These are phyloP conservation scores for Sebastes itinus DNA, from an alignment of 2,797 vertebrate genomes.

Conservation along the genomic window DNA sequence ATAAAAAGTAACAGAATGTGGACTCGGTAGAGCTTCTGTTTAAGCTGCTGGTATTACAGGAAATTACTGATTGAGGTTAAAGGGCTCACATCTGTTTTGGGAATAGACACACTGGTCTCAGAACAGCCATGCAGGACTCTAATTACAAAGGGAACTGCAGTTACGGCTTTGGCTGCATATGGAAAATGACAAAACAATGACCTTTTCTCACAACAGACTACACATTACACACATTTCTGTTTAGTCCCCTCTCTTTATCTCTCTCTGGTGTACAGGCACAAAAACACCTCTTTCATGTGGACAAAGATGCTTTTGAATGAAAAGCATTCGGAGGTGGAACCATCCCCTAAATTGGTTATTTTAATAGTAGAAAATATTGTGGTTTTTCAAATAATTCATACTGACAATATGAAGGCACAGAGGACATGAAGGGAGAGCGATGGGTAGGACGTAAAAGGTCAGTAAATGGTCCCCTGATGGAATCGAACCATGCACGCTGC, in stretches of 20 bases:
- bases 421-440: not conserved
- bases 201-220: constrained; percentile 14
- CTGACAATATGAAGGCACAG: not conserved
- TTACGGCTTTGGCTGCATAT: not conserved
- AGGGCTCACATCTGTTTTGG: constrained; percentile 52
- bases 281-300: not conserved
- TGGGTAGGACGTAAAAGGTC: not conserved
- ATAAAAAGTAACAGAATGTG: not conserved
- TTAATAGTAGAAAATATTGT: not conserved
- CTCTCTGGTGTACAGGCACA: not conserved
- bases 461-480: not conserved
- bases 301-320: constrained; percentile 1
- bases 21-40: constrained; percentile 17
- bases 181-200: constrained; percentile 26
- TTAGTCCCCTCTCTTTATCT: not conserved
- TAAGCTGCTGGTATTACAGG: constrained; percentile 27
- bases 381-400: not conserved
- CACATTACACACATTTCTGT: not conserved
- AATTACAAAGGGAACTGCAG: constrained; percentile 28
- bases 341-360: not conserved
- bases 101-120: constrained; percentile 23
- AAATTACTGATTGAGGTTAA: constrained; percentile 55
- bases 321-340: not conserved
- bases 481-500: not conserved
- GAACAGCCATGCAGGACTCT: constrained; percentile 1